These are phyloP conservation scores for western clawed frog (Xenopus tropicalis) DNA, from an alignment of 2,113 vertebrate species.

Conservation along the genomic window DNA sequence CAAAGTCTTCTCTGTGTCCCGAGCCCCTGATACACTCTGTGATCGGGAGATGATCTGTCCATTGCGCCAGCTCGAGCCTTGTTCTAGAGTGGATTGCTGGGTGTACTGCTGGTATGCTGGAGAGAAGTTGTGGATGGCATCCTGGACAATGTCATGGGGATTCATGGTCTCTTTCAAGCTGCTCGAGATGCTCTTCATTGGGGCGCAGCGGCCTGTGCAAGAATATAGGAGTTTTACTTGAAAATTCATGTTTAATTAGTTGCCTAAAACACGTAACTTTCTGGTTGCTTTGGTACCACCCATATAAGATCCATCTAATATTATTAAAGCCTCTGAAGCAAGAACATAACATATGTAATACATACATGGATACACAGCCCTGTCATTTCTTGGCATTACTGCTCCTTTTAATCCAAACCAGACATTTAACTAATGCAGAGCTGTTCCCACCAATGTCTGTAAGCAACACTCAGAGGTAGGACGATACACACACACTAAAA, in stretches of 20 bases:
- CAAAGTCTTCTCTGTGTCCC: conserved; percentile 88
- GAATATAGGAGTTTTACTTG: background rate
- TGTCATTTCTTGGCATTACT: too few species aligned
- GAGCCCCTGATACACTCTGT: conserved; percentile 77
- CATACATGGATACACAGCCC: too few species aligned
- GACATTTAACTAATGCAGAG: too few species aligned
- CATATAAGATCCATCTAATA: too few species aligned
- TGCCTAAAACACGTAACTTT: background rate
- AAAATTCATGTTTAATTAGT: background rate
- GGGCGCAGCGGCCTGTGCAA: conserved; percentile 81
- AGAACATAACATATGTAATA: too few species aligned
- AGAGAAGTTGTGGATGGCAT: conserved; percentile 95
- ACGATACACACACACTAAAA: too few species aligned
- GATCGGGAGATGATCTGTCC: conserved; percentile 74
- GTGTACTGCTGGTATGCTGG: conserved; percentile 97
- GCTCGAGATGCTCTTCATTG: conserved; percentile 97
- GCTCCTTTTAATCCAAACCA: too few species aligned
- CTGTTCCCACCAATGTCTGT: too few species aligned
- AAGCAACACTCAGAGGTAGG: too few species aligned
- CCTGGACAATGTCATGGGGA: conserved; percentile 90
- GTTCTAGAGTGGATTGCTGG: conserved; percentile 89
- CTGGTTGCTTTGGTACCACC: too few species aligned
- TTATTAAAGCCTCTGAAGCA: too few species aligned
- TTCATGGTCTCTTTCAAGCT: conserved; percentile 97
- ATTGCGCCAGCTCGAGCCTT: conserved; percentile 62